phyloP scores from a whole-genome alignment of 2,113 vertebrate species.

The Halcyon senegalensis region DNA sequence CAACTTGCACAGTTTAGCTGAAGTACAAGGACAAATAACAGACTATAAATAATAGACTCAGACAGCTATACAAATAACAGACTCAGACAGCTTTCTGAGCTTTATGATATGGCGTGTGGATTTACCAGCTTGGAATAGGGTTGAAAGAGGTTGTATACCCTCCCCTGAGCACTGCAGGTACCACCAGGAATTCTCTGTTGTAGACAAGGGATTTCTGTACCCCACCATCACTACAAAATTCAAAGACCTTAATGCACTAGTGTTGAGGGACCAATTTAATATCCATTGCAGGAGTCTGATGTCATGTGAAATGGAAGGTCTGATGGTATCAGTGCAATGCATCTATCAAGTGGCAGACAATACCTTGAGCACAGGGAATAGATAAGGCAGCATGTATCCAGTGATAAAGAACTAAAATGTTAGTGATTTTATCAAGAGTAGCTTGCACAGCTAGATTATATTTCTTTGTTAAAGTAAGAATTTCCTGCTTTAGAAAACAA shows the following conservation, averaged over 20 bases:
- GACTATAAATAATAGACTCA: not conserved
- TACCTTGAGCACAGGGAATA: not conserved
- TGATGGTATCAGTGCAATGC: not conserved
- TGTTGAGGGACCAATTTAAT: not conserved
- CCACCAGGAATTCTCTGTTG: not conserved
- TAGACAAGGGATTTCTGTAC: not conserved
- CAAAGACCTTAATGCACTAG: not conserved
- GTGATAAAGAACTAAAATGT: not conserved
- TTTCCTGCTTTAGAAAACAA: conserved; percentile 26
- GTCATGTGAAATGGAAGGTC: not conserved
- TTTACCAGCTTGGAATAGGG: not conserved
- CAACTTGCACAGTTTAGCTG: not conserved
- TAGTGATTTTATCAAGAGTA: not conserved
- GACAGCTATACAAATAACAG: too few relatives aligned
- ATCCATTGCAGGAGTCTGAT: not conserved
- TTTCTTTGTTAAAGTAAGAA: not conserved
- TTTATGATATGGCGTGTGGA: not conserved
- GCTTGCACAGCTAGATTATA: not conserved
- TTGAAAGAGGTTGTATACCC: not conserved
- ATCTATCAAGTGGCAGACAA: not conserved
- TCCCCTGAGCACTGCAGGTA: not conserved
- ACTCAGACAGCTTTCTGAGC: not conserved
- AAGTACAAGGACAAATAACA: not conserved
- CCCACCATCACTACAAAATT: not conserved
- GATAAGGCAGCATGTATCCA: not conserved